phyloP scores from a whole-genome alignment of 64 coral and sea anemone genomes.

The Montipora foliosa region DNA sequence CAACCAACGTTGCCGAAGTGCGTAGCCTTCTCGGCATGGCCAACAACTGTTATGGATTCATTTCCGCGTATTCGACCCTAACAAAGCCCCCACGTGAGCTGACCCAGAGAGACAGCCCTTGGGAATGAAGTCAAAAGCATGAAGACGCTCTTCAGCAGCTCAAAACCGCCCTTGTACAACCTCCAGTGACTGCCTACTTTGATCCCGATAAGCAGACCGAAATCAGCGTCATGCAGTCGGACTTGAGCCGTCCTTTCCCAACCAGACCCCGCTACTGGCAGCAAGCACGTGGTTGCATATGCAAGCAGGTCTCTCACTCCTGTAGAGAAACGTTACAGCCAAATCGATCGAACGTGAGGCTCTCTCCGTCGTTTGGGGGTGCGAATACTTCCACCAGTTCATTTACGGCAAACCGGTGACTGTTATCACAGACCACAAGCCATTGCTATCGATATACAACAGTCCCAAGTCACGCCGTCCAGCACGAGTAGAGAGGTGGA shows the following conservation, averaged over 20 bases:
- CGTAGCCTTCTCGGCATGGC: conserved; percentile 61
- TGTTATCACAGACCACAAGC: too few species aligned
- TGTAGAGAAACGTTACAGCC: conserved; percentile 57
- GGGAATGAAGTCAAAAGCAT: too few species aligned
- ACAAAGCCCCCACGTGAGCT: conserved; percentile 12
- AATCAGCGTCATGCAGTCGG: too few species aligned
- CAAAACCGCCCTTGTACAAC: not conserved
- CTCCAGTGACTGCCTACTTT: conserved; percentile 67
- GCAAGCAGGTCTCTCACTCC: not conserved
- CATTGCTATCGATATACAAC: too few species aligned
- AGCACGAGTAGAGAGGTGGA: conserved; percentile 60
- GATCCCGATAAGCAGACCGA: conserved; percentile 42
- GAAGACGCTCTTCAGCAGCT: conserved; percentile 14
- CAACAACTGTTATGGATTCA: conserved; percentile 64
- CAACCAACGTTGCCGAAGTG: conserved; percentile 31
- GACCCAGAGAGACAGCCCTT: too few species aligned
- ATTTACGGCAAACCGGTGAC: too few species aligned
- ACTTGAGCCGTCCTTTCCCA: not conserved
- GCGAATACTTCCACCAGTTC: too few species aligned
- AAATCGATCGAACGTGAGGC: conserved; percentile 61
- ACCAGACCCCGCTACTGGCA: conserved; percentile 12
- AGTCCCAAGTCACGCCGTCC: conserved; percentile 38
- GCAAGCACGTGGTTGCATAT: not conserved
- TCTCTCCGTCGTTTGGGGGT: not conserved
- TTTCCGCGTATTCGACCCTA: conserved; percentile 42